These are phyloP conservation scores for Clivina fossor DNA, from an alignment of 2,888 invertebrate species.

Conservation along the genomic window DNA sequence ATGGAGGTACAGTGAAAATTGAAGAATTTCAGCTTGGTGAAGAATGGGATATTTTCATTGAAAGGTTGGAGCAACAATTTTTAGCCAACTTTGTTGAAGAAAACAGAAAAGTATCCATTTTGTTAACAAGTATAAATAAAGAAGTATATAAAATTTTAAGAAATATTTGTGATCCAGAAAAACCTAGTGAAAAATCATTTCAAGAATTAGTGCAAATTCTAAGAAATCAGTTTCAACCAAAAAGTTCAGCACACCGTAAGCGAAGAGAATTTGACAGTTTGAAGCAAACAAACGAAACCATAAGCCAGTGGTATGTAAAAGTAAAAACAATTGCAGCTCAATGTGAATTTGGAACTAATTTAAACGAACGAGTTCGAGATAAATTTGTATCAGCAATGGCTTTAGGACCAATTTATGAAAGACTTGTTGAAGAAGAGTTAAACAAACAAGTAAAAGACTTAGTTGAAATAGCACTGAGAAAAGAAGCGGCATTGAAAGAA, in stretches of 20 bases:
- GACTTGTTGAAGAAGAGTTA: not conserved
- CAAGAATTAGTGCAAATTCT: slow-evolving; percentile 17
- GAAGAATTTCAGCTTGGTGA: slow-evolving; percentile 7
- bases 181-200: slow-evolving; percentile 30
- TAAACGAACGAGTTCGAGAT: not conserved
- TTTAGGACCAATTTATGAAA: not conserved
- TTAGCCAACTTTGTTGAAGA: slow-evolving; percentile 30
- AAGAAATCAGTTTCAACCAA: slow-evolving; percentile 29
- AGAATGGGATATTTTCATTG: slow-evolving; percentile 27
- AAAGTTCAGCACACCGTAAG: slow-evolving; percentile 28
- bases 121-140: slow-evolving; percentile 31
- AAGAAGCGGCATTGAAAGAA: not conserved
- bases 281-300: slow-evolving; percentile 10
- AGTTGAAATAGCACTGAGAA: not conserved
- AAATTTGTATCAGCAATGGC: not conserved
- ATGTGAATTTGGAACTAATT: not conserved
- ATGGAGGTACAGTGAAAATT: too few species aligned
- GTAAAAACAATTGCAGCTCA: slow-evolving; percentile 1
- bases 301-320: not conserved
- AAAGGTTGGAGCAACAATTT: slow-evolving; percentile 37
- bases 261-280: slow-evolving; percentile 23
- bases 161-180: slow-evolving; percentile 35
- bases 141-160: slow-evolving; percentile 35
- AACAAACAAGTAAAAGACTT: not conserved
- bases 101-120: slow-evolving; percentile 29